phyloP scores from a whole-genome alignment of 2,113 vertebrate genomes.

The Dipodomys stephensi region DNA sequence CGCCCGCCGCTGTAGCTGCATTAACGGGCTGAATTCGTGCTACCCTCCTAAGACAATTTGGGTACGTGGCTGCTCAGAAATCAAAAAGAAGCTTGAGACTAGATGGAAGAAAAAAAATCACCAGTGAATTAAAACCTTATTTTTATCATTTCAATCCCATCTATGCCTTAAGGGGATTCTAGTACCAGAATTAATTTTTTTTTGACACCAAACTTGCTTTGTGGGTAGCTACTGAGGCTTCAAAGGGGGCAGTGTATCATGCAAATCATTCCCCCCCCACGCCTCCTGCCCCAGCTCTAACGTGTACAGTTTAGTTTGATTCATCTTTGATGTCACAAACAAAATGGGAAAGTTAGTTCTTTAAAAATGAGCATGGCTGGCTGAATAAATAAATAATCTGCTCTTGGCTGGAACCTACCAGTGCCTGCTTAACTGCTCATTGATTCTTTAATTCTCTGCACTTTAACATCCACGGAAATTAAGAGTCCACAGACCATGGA shows the following conservation, averaged over 20 bases:
- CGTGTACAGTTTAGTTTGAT: constrained; percentile 81
- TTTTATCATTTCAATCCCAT: constrained; percentile 71
- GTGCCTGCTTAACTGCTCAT: constrained; percentile 80
- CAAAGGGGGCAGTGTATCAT: constrained; percentile 65
- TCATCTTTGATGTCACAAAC: constrained; percentile 79
- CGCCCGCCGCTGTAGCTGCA: constrained; percentile 35
- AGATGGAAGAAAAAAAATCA: constrained; percentile 37
- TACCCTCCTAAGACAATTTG: constrained; percentile 33
- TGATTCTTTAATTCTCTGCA: constrained; percentile 83
- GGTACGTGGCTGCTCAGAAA: constrained; percentile 64
- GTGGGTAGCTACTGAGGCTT: constrained; percentile 68
- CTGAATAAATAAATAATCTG: constrained; percentile 81
- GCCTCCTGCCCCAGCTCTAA: constrained; percentile 35
- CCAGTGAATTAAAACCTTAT: constrained; percentile 71
- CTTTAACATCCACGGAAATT: constrained; percentile 78
- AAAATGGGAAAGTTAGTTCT: constrained; percentile 80
- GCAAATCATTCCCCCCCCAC: not conserved
- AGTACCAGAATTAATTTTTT: not conserved
- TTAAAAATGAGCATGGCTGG: constrained; percentile 80
- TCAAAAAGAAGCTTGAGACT: constrained; percentile 49
- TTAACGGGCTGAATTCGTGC: constrained; percentile 62
- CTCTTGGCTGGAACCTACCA: constrained; percentile 73
- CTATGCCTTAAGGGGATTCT: constrained; percentile 65
- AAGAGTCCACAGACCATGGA: constrained; percentile 74
- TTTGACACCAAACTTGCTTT: constrained; percentile 59